Conservation (phyloP, 2,888 invertebrate genomes). For the Allolobophora icterica region DNA sequence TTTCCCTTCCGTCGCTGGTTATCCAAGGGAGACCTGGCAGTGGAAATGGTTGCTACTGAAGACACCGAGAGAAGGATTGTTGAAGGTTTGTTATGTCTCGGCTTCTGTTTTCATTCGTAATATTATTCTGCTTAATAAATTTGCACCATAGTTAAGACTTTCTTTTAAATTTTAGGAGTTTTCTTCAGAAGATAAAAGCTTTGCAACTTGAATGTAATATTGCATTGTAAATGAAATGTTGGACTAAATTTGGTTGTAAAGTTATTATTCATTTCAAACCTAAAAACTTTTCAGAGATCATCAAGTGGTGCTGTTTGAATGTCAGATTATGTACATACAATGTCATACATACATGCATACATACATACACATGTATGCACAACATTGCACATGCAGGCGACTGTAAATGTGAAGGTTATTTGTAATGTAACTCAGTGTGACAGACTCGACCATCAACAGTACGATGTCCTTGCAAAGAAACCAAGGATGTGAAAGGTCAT, state of each 20-base stretch:
- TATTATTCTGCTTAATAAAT: neutral
- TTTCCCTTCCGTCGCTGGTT: constrained; percentile 65
- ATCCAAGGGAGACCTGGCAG: constrained; percentile 51
- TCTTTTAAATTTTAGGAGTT: neutral
- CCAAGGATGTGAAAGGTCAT: neutral
- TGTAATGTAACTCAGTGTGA: neutral
- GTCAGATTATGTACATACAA: neutral
- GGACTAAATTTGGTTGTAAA: neutral
- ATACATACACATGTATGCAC: no score
- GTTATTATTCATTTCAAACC: neutral
- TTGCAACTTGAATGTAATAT: neutral
- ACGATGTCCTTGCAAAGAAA: neutral
- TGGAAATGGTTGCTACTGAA: neutral
- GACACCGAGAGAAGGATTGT: neutral
- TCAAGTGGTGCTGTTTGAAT: no score
- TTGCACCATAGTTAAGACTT: neutral
- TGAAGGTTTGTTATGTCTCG: neutral
- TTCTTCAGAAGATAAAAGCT: neutral
- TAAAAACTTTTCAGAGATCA: no score
- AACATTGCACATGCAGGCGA: neutral
- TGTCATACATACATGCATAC: neutral
- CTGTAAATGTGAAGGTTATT: neutral
- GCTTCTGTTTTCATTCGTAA: neutral
- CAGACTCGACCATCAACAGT: neutral
- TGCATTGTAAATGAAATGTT: neutral